Base-by-base conservation (phyloP, 1,140 invertebrate species). In the Homalodisca vitripennis region DNA sequence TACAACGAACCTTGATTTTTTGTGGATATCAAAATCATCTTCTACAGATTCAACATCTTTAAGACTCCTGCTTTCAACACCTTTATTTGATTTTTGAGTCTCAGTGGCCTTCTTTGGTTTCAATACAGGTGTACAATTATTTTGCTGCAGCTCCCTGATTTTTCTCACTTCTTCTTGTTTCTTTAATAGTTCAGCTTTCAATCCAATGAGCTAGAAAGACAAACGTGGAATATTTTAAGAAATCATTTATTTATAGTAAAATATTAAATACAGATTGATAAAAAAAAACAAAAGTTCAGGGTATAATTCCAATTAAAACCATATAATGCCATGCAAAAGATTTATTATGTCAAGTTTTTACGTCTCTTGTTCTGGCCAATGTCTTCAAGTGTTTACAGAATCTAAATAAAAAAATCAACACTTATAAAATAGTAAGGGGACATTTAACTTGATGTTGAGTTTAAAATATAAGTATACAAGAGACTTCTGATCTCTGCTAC, bases 161-260 rank as follows among this genome's bases (percentile, higher is more conserved):
- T 87, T 82, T 51, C 84, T 82, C 1, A 91, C 84, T 80, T 93
- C 91, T 75, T 88, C 84, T 79, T 92, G 88, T 77, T 93, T 94
- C 60, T 86, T 83, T 17, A 89, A 74, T 34, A 94, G 79, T 79
- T 94, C 92, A 1, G 91, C 90, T 82, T 90, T 90, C 69, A 90
- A 81, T 77, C 85, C 87, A 12, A 88, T 76, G 34, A 88, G 75
- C 87, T 88, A 71, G 46, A 83, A 84, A 51, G 31, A 71, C 74
- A 66, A n/a, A n/a, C n/a, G n/a, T n/a, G n/a, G n/a, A n/a, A n/a
- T n/a, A 67, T 41, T 24, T 51, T 1, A 62, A 41, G 13, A 69
- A 6, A 26, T 32, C 53, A 66, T 51, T 66, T n/a, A 53, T 1
- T 48, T 10, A 55, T 20, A 24, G 27, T 24, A n/a, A 70, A 2